Percentiles rank a stretch among this genome's conserved stretches.
These are phyloP conservation scores for Montifringilla adamsi DNA, from an alignment of 2,113 vertebrate genomes.

Conservation along the genomic window DNA sequence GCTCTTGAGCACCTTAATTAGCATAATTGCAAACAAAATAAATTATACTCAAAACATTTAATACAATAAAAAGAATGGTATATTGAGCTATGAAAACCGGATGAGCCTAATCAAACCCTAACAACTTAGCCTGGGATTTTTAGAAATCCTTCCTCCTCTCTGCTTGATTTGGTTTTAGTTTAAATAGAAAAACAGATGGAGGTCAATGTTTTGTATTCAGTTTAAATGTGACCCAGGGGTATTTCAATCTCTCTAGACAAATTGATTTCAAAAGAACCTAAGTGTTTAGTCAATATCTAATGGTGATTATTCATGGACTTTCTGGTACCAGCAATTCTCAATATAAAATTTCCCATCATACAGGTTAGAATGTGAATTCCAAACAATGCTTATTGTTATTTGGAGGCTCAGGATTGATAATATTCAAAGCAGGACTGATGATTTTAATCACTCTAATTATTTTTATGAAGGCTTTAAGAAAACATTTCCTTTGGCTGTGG, in stretches of 20 bases:
- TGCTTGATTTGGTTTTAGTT: not conserved
- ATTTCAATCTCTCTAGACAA: not conserved
- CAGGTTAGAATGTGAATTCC: not conserved
- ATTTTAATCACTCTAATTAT: not conserved
- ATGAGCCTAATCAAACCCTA: not conserved
- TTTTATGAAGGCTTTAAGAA: not conserved
- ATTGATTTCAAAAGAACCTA: conserved; percentile 23
- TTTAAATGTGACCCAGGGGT: not conserved
- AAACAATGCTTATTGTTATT: not conserved
- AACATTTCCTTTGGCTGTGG: not conserved
- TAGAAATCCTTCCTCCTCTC: not conserved
- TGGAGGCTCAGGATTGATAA: not conserved
- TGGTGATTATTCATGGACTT: not conserved
- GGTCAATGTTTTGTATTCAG: not conserved
- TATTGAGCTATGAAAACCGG: not conserved
- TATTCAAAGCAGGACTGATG: not conserved
- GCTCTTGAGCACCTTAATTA: not conserved
- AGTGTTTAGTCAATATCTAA: conserved; percentile 19
- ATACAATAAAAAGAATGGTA: not conserved
- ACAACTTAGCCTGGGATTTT: not conserved
- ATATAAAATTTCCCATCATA: not conserved
- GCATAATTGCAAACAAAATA: not conserved
- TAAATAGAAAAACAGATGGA: not conserved
- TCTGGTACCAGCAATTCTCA: not conserved
- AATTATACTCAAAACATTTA: not conserved